Conservation (phyloP, 37 sponge, comb jelly and placozoan genomes). For the Axinella damicornis region DNA sequence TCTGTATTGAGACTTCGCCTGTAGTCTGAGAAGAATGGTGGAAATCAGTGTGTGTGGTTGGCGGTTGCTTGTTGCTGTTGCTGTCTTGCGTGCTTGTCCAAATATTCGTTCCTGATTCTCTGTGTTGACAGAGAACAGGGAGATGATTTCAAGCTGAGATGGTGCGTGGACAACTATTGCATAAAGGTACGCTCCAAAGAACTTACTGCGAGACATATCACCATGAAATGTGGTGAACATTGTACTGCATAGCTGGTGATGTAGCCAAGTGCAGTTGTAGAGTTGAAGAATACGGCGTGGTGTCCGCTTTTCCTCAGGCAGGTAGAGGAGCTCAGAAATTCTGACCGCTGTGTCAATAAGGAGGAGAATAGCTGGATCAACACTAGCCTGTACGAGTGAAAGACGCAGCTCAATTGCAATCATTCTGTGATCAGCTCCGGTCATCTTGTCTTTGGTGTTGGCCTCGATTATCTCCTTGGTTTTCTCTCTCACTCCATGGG, state of each 20-base stretch:
- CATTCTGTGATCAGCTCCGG: constrained; percentile 17
- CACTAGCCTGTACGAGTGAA: neutral
- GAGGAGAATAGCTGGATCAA: neutral
- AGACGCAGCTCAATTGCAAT: neutral
- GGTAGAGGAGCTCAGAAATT: constrained; percentile 6
- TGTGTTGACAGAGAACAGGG: constrained; percentile 17
- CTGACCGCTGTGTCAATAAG: constrained; percentile 10
- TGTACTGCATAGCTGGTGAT: neutral
- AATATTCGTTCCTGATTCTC: constrained; percentile 13
- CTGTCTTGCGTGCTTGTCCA: constrained; percentile 4
- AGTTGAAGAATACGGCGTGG: constrained; percentile 19
- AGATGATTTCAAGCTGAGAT: constrained; percentile 21
- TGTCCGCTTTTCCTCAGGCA: neutral
- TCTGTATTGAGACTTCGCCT: constrained; percentile 9
- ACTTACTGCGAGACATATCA: too few relatives aligned
- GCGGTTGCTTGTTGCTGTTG: neutral
- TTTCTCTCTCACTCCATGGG: neutral
- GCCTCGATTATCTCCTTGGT: neutral
- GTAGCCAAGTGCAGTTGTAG: constrained; percentile 29
- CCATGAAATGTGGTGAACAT: constrained; percentile 19
- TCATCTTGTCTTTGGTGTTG: constrained; percentile 2
- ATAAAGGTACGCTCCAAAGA: too few relatives aligned
- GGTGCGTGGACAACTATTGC: too few relatives aligned
- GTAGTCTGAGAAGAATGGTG: constrained; percentile 6
- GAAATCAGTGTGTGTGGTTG: constrained; percentile 17